A percentile compares a stretch with the other conserved stretches of the same genome.
Conservation (phyloP, 2,888 invertebrate genomes). For the Liopterus haemorrhoidalis region DNA sequence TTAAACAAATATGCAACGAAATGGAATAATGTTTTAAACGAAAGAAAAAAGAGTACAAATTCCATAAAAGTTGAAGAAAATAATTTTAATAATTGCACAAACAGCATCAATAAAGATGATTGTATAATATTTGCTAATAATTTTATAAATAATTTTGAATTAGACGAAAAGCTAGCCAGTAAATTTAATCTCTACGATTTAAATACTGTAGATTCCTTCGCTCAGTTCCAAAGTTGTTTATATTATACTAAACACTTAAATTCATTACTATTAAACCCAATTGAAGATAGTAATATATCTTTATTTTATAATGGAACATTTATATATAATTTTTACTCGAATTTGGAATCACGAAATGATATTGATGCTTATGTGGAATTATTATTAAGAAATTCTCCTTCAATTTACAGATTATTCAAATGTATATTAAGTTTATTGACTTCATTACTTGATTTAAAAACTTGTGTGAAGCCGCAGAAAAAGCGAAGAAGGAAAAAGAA, state of each 20-base stretch:
- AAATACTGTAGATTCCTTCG: constrained; percentile 56
- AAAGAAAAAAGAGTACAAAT: constrained; percentile 7
- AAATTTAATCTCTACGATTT: constrained; percentile 54
- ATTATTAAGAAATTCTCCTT: constrained; percentile 40
- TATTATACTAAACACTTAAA: constrained; percentile 58
- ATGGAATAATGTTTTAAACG: constrained; percentile 39
- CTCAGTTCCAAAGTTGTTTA: constrained; percentile 61
- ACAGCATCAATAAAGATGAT: constrained; percentile 52
- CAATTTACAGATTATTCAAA: constrained; percentile 37
- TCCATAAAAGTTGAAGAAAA: constrained; percentile 31
- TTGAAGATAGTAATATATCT: constrained; percentile 52
- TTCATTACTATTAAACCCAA: constrained; percentile 56
- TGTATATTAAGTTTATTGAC: constrained; percentile 32
- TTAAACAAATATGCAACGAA: constrained; percentile 46
- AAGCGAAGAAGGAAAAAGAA: constrained; percentile 33
- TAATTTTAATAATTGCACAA: constrained; percentile 46
- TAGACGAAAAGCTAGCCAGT: constrained; percentile 50
- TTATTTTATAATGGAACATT: constrained; percentile 69
- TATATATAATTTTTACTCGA: constrained; percentile 63
- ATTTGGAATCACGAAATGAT: constrained; percentile 54
- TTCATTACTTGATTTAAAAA: constrained; percentile 19
- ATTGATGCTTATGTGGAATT: constrained; percentile 50
- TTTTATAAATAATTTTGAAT: constrained; percentile 54
- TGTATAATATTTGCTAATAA: constrained; percentile 54
- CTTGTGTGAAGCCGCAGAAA: constrained; percentile 22